A percentile compares a stretch with the other conserved stretches of the same genome.
phyloP scores from a whole-genome alignment of 35 echinoderm and acorn worm species.

The Anneissia japonica region DNA sequence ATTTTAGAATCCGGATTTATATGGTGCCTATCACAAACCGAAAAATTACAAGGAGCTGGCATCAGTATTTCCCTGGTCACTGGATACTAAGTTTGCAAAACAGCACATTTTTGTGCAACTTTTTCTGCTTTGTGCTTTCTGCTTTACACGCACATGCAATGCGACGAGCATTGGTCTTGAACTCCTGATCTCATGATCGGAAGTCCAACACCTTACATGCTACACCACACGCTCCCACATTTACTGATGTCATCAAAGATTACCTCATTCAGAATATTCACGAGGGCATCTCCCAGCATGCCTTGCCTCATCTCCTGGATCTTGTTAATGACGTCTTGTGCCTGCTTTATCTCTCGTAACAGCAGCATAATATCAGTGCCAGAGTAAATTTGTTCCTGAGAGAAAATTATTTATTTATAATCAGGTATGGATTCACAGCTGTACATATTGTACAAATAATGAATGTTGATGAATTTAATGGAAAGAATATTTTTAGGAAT shows the following conservation, averaged over 20 bases:
- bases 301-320: conserved; percentile 99
- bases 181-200: background rate
- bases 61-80: no score
- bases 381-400: conserved; percentile 98
- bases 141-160: background rate
- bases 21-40: no score
- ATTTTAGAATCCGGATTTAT: no score
- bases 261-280: conserved; percentile 98
- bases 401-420: background rate
- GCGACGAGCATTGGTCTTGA: background rate
- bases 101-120: no score
- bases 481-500: no score
- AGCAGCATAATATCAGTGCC: conserved; percentile 88
- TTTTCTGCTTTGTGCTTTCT: background rate
- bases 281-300: conserved; percentile 99
- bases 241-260: no score
- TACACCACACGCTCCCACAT: background rate
- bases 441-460: background rate
- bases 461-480: no score
- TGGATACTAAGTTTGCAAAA: no score
- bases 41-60: no score
- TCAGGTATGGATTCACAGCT: no score
- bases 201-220: no score
- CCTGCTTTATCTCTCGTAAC: conserved; percentile 75
- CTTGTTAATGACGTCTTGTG: conserved; percentile 99